phyloP scores from a whole-genome alignment of 2,113 vertebrate species.

The human region DNA sequence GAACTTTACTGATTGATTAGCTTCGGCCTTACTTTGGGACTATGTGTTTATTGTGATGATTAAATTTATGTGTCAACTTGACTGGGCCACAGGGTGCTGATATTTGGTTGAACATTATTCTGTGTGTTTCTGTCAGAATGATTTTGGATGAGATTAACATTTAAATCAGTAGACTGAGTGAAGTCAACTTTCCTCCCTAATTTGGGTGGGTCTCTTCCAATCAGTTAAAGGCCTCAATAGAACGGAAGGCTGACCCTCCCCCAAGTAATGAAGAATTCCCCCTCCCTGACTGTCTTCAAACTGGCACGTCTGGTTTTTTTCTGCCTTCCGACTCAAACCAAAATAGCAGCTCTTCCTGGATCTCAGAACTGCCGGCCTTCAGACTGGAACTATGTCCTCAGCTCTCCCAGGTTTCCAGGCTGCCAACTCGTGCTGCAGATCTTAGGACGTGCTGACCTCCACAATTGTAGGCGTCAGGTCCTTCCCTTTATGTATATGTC shows the following conservation, averaged over 20 bases:
- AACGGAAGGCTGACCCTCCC: not conserved
- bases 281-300: not conserved
- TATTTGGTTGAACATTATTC: not conserved
- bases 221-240: not conserved
- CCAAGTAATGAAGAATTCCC: not conserved
- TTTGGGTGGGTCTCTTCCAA: not conserved
- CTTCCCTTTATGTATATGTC: not conserved
- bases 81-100: not conserved
- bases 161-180: not conserved
- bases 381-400: not conserved
- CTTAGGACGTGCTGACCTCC: not conserved
- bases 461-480: not conserved
- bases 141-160: not conserved
- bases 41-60: not conserved
- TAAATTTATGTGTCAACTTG: not conserved
- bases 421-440: not conserved
- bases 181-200: not conserved
- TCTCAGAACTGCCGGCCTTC: not conserved
- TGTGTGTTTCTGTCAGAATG: not conserved
- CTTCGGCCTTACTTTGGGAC: not conserved
- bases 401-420: not conserved
- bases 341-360: not conserved
- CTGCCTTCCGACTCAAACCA: too few relatives aligned
- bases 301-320: too few relatives aligned
- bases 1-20: not conserved